Evolutionary conservation across 1,140 invertebrate genomes (phyloP), one percentile per base, ranked within the genome.

Genomic region (Scaptomyza montana): DNA sequence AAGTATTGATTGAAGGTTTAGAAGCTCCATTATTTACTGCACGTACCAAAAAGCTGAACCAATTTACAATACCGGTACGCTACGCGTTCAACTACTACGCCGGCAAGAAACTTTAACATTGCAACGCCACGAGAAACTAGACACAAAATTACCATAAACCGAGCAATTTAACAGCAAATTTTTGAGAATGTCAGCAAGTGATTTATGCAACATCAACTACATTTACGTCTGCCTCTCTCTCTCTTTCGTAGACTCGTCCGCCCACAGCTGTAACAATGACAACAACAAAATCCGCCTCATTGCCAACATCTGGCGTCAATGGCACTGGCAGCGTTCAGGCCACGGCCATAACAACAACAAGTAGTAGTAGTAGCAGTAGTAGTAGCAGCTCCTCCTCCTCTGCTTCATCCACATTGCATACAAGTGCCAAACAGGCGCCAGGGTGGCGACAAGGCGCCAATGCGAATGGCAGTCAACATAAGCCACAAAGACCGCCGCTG

Each of bases 401-500:
- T 0, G 33, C 68, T 2, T 57, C 73, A 8, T 64, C 80, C 0
- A 65, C 64, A 10, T 39, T 61, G 25, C 74, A 78, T 43, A 71
- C 74, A 10, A 77, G 61, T 41, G 63, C 49, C 41, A 90, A 90
- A 43, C 84, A 81, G 50, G 74, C 77, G 10, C 86, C 86, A 0
- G 74, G 69, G 21, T 91, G 90, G 90, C 90, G 90, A 9, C 86
- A 84, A 6, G 92, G 92, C 39, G 93, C 69, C 55, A 91, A 90
- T 61, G 53, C 61, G 49, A 75, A 57, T 10, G 77, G 65, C 89
- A 93, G 76, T 74, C 92, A 93, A 8, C 93, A 94, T 68, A 93
- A 93, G 41, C 94, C 94, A 30, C 94, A 95, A 43, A 92, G 95
- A 67, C 95, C 95, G 50, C 95, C 96, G 0, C 90, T 96, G 30